phyloP scores from a whole-genome alignment of 2,113 vertebrate genomes.

The Vicugna pacos region DNA sequence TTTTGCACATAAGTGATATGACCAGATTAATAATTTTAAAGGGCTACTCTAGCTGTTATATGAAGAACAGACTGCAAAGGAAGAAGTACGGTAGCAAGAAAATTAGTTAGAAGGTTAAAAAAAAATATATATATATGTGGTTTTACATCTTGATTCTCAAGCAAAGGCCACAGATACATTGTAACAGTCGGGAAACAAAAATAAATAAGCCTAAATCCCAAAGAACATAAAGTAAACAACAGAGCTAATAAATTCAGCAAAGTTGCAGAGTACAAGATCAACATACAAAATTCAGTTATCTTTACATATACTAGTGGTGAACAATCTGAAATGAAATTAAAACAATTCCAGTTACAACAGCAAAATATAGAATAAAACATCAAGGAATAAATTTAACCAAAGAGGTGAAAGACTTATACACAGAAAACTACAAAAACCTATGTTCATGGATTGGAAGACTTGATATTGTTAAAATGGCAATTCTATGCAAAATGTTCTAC shows the following conservation, averaged over 20 bases:
- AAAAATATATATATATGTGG: background rate
- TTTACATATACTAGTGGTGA: background rate
- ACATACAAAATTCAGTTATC: constrained; percentile 24
- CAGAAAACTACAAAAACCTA: background rate
- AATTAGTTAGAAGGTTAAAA: background rate
- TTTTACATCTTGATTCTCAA: constrained; percentile 18
- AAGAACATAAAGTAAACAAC: background rate
- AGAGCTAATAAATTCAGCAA: background rate
- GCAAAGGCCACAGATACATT: background rate
- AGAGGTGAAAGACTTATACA: background rate
- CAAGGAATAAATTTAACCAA: background rate
- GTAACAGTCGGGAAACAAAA: constrained; percentile 33
- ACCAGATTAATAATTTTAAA: constrained; percentile 16
- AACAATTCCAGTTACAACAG: background rate
- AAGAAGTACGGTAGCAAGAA: background rate
- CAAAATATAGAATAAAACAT: constrained; percentile 18
- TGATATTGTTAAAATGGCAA: background rate
- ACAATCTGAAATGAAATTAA: background rate
- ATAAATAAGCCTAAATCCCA: background rate
- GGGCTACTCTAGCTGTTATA: background rate
- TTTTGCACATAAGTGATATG: background rate
- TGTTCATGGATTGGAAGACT: background rate
- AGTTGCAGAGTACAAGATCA: background rate
- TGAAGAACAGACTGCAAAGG: background rate
- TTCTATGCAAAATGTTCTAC: background rate